Conservation (phyloP, 2,888 invertebrate genomes). For the Tetropium fuscum region DNA sequence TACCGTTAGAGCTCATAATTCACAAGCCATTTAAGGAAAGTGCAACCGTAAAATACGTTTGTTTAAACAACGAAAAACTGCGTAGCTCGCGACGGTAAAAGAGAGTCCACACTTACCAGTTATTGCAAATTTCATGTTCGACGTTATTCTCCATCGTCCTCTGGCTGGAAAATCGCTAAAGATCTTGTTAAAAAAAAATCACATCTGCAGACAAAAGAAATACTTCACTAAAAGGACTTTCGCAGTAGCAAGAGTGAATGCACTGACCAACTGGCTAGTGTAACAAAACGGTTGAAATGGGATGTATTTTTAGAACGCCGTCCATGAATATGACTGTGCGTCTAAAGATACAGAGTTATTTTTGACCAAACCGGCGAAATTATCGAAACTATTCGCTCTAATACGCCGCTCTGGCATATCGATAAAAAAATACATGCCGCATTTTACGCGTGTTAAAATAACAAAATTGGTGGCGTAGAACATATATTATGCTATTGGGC, state of each 20-base stretch:
- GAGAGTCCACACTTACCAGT: constrained; percentile 61
- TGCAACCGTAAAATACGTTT: no score
- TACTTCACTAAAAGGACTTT: constrained; percentile 15
- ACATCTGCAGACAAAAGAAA: constrained; percentile 30
- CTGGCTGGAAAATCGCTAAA: background rate
- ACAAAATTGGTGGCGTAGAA: no score
- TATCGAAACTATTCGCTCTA: constrained; percentile 30
- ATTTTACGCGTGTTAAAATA: background rate
- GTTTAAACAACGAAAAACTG: background rate
- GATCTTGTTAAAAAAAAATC: constrained; percentile 9
- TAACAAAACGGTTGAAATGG: constrained; percentile 42
- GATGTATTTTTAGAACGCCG: constrained; percentile 40
- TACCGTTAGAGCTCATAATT: no score
- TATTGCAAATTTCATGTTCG: constrained; percentile 58
- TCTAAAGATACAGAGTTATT: constrained; percentile 47
- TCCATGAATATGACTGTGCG: constrained; percentile 45
- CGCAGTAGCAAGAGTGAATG: constrained; percentile 37
- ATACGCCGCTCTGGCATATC: constrained; percentile 4
- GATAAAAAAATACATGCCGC: background rate
- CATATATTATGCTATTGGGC: no score
- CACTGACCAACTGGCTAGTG: constrained; percentile 41
- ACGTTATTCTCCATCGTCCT: constrained; percentile 44
- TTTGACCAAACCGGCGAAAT: constrained; percentile 37
- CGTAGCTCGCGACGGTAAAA: no score
- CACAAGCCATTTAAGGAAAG: no score